Evolutionary conservation across 2,113 vertebrate genomes (phyloP).

Genomic region (Anoplopoma fimbria): DNA sequence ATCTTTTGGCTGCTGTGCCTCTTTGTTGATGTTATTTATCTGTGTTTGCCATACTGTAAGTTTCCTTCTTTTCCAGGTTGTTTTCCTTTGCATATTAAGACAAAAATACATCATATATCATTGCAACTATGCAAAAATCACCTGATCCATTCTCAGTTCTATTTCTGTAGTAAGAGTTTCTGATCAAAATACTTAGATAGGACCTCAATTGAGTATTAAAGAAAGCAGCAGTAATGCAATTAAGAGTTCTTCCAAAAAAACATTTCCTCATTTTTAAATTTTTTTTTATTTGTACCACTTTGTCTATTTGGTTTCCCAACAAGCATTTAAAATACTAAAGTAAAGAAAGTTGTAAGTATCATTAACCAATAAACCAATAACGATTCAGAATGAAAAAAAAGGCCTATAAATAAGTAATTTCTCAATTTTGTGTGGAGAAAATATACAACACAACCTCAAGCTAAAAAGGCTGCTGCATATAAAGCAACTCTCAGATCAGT

Average conservation of each 20-base stretch:
- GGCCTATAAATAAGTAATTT: constrained; percentile 5
- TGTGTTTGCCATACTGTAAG: constrained; percentile 13
- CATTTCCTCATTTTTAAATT: background rate
- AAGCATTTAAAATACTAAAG: constrained; percentile 1
- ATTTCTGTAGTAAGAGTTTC: background rate
- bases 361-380: constrained; percentile 9
- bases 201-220: background rate
- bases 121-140: background rate
- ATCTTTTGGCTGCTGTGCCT: constrained; percentile 17
- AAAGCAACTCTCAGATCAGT: constrained; percentile 35
- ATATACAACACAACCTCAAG: constrained; percentile 14
- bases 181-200: background rate
- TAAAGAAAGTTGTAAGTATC: background rate
- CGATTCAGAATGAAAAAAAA: background rate
- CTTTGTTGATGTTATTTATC: constrained; percentile 35
- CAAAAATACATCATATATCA: background rate
- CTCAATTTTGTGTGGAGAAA: constrained; percentile 25
- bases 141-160: background rate
- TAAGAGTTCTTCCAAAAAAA: background rate
- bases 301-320: background rate
- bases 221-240: background rate
- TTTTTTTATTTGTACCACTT: background rate
- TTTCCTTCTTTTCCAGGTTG: constrained; percentile 15
- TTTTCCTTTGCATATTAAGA: background rate
- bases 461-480: constrained; percentile 28